Percentiles rank a stretch among this genome's conserved stretches.
Conservation (phyloP, 2,888 invertebrate genomes). For the Aphrophora alni region DNA sequence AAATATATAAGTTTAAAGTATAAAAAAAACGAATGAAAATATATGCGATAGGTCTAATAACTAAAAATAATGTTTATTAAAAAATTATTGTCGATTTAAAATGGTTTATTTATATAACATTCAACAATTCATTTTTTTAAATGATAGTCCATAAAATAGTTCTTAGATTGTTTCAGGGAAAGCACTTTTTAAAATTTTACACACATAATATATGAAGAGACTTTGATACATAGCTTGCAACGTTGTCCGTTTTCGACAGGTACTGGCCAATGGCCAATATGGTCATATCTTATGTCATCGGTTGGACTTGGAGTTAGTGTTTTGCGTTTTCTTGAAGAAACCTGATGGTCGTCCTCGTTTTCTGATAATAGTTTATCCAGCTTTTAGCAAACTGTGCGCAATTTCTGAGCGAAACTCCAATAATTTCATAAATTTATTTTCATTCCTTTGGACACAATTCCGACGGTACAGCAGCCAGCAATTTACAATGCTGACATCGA, state of each 20-base stretch:
- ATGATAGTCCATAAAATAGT: background rate
- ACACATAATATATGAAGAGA: background rate
- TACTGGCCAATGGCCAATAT: background rate
- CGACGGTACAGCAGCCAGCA: slow-evolving; percentile 42
- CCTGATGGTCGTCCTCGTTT: slow-evolving; percentile 5
- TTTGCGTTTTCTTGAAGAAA: background rate
- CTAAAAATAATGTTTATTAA: background rate
- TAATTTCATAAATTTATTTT: background rate
- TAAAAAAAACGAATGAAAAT: background rate
- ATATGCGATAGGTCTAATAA: background rate
- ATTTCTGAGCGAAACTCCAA: background rate
- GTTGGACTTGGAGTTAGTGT: background rate
- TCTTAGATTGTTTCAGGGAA: background rate
- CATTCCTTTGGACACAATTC: background rate
- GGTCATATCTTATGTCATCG: background rate
- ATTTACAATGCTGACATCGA: slow-evolving; percentile 46
- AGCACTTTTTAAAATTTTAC: background rate
- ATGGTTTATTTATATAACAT: background rate
- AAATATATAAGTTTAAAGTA: background rate
- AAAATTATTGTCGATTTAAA: background rate
- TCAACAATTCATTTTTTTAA: background rate
- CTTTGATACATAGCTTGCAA: background rate
- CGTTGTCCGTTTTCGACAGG: background rate
- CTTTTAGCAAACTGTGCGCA: slow-evolving; percentile 10
- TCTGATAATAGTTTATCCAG: background rate